A percentile compares a stretch with the other conserved stretches of the same genome.
These are phyloP conservation scores for Drosophila suzukii DNA, from an alignment of 1,140 invertebrate genomes.

Conservation along the genomic window DNA sequence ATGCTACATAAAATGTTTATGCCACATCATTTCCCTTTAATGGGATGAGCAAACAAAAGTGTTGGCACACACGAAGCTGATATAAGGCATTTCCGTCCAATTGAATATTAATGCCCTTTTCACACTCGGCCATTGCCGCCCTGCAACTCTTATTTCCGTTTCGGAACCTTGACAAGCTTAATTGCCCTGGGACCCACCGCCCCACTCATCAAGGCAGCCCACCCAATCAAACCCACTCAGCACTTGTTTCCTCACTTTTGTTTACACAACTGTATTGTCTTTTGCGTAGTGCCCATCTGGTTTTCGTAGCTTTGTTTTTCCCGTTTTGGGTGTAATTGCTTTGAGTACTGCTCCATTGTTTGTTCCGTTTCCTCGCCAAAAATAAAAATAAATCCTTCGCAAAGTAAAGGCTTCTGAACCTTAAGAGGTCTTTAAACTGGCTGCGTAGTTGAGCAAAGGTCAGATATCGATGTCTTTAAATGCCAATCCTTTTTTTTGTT, in stretches of 20 bases:
- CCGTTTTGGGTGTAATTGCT: conserved; percentile 39
- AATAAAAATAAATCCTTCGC: conserved; percentile 12
- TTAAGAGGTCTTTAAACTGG: conserved; percentile 22
- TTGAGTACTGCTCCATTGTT: conserved; percentile 15
- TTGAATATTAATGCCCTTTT: conserved; percentile 48
- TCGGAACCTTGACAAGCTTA: conserved; percentile 29
- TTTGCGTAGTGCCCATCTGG: conserved; percentile 15
- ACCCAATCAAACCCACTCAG: conserved; percentile 30
- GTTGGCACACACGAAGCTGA: background rate
- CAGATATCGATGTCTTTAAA: background rate
- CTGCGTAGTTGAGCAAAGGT: conserved; percentile 1
- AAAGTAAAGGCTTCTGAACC: conserved; percentile 17
- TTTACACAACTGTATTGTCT: conserved; percentile 54
- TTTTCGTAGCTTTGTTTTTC: conserved; percentile 12
- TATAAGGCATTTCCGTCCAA: conserved; percentile 4
- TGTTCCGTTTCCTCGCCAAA: conserved; percentile 24
- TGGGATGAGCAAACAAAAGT: background rate
- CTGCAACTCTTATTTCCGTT: conserved; percentile 28
- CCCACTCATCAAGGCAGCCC: conserved; percentile 14
- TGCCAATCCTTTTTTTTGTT: background rate
- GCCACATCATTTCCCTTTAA: conserved; percentile 31
- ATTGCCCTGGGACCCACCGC: conserved; percentile 36
- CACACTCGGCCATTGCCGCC: conserved; percentile 24
- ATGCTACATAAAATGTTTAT: conserved; percentile 71
- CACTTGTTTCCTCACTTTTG: conserved; percentile 47